These are phyloP conservation scores for Diadophis punctatus DNA, from an alignment of 2,113 vertebrate genomes.

Conservation along the genomic window DNA sequence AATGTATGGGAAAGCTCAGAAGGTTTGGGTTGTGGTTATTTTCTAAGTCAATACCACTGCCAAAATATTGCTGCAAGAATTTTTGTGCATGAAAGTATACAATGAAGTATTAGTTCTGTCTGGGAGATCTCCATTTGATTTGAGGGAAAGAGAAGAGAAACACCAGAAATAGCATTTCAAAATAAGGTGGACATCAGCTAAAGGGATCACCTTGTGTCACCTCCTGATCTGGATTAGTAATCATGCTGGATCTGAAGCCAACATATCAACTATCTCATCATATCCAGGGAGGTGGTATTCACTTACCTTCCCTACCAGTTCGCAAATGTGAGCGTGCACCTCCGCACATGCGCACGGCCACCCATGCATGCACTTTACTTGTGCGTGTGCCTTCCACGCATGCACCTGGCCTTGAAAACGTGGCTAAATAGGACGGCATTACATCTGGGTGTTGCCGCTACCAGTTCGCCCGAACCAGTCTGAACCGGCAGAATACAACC, in stretches of 20 bases:
- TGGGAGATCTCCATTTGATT: background rate
- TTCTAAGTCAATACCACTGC: background rate
- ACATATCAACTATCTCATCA: background rate
- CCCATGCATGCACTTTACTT: too few relatives aligned
- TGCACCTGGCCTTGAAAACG: too few relatives aligned
- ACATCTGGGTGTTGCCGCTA: too few relatives aligned
- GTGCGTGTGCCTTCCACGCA: too few relatives aligned
- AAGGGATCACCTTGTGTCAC: background rate
- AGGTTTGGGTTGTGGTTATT: background rate
- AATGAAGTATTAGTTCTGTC: background rate
- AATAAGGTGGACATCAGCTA: background rate
- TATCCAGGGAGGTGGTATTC: background rate
- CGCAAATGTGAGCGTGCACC: too few relatives aligned
- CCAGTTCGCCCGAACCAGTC: too few relatives aligned
- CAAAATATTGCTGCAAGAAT: background rate
- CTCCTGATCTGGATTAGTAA: background rate
- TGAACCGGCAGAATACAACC: too few relatives aligned
- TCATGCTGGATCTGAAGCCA: background rate
- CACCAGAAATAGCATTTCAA: background rate
- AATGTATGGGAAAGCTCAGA: background rate
- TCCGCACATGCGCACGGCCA: too few relatives aligned
- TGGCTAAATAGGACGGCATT: too few relatives aligned
- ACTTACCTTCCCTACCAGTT: too few relatives aligned
- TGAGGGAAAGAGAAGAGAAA: background rate
- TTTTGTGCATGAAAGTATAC: background rate